Evolutionary conservation across 1,140 invertebrate species (phyloP).

Genomic region (Eupristina koningsbergeri): DNA sequence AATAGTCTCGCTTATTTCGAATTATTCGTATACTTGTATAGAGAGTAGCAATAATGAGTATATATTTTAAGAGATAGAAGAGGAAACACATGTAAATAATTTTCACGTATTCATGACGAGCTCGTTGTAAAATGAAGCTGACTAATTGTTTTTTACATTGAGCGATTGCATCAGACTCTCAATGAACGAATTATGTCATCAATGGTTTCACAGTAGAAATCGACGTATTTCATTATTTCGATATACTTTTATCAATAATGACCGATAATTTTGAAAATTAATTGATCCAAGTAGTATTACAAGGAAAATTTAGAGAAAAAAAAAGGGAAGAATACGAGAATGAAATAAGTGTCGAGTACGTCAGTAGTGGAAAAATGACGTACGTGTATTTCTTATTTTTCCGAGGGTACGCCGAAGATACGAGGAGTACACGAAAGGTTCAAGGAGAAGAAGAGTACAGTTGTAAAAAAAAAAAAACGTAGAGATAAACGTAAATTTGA

Average conservation of each 20-base stretch:
- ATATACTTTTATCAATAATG: slow-evolving; percentile 11
- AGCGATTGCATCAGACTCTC: slow-evolving; percentile 44
- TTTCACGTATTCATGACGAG: slow-evolving; percentile 44
- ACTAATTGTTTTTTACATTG: slow-evolving; percentile 45
- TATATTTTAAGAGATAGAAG: slow-evolving; percentile 26
- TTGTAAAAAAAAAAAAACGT: too few species aligned
- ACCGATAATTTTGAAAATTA: slow-evolving; percentile 1
- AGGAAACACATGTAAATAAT: slow-evolving; percentile 47
- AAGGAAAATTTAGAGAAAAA: background rate
- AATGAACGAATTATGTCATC: slow-evolving; percentile 29
- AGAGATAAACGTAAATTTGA: too few species aligned
- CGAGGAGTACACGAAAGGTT: too few species aligned
- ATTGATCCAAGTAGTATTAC: slow-evolving; percentile 20
- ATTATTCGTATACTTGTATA: slow-evolving; percentile 39
- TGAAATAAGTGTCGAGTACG: too few species aligned
- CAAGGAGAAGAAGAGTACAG: too few species aligned
- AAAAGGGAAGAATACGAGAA: too few species aligned
- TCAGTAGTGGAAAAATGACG: too few species aligned
- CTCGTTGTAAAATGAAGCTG: slow-evolving; percentile 44
- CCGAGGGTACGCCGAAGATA: too few species aligned
- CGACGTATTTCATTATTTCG: slow-evolving; percentile 23
- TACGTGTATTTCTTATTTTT: too few species aligned
- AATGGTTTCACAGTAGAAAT: slow-evolving; percentile 23
- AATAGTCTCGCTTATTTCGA: slow-evolving; percentile 31
- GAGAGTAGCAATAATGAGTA: slow-evolving; percentile 31